Evolutionary conservation across 2,888 invertebrate species (phyloP).

Genomic region (Diabrotica balteata): DNA sequence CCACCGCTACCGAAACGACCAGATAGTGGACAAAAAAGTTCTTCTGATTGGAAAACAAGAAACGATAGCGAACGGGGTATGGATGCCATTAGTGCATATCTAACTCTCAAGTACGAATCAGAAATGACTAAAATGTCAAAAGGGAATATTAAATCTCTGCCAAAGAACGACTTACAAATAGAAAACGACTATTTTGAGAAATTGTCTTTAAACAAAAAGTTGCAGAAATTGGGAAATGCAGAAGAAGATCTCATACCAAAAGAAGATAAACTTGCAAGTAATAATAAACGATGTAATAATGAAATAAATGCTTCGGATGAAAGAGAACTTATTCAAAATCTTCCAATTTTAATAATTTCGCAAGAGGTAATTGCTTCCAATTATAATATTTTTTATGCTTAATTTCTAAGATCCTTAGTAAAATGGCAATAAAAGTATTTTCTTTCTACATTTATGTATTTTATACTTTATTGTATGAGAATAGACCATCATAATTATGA

Average conservation of each 20-base stretch:
- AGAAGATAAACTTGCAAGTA: neutral
- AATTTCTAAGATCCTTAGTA: too few species aligned
- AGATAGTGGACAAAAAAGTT: slow-evolving; percentile 30
- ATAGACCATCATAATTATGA: too few species aligned
- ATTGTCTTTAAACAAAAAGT: slow-evolving; percentile 23
- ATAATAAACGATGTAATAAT: too few species aligned
- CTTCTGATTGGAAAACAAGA: slow-evolving; percentile 6
- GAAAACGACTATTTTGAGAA: slow-evolving; percentile 32
- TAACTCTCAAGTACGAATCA: slow-evolving; percentile 45
- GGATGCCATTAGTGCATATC: slow-evolving; percentile 47
- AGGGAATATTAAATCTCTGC: neutral
- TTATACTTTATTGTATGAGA: too few species aligned
- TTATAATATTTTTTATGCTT: neutral
- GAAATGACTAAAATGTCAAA: slow-evolving; percentile 12
- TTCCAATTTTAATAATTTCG: slow-evolving; percentile 10
- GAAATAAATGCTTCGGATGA: neutral
- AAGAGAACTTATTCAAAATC: neutral
- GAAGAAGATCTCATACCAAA: neutral
- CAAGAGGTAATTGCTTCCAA: neutral
- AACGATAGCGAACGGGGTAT: slow-evolving; percentile 21
- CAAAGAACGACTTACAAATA: slow-evolving; percentile 10
- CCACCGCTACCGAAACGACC: slow-evolving; percentile 56
- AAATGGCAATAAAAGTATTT: too few species aligned
- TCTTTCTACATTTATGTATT: too few species aligned
- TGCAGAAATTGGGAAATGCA: slow-evolving; percentile 3